phyloP scores from a whole-genome alignment of 1,140 invertebrate genomes.

The Trichonephila clavata region DNA sequence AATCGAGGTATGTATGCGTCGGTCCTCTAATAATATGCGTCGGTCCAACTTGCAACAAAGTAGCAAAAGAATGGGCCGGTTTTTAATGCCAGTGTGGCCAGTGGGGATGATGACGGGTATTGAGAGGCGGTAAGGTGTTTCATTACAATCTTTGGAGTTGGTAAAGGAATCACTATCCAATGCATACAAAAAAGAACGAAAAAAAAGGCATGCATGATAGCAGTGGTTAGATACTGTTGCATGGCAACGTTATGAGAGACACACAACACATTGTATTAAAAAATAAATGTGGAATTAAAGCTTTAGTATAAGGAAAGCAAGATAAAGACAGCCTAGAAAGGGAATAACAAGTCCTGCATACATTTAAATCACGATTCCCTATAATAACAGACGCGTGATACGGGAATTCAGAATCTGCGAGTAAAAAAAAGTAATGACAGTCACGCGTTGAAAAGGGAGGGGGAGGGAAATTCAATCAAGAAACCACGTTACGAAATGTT shows the following conservation, averaged over 20 bases:
- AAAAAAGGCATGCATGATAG: not conserved
- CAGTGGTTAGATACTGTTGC: not conserved
- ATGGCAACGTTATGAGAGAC: not conserved
- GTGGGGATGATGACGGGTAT: slow-evolving; percentile 54
- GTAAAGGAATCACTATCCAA: not conserved
- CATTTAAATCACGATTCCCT: slow-evolving; percentile 45
- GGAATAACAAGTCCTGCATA: not conserved
- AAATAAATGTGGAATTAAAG: not conserved
- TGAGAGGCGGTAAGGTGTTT: slow-evolving; percentile 29
- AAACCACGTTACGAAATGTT: not conserved
- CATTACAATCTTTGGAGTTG: slow-evolving; percentile 30
- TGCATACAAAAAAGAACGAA: not conserved
- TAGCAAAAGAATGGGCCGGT: not conserved
- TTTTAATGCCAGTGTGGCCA: slow-evolving; percentile 38
- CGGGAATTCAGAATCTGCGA: not conserved
- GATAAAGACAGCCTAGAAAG: not conserved
- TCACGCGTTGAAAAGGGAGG: not conserved
- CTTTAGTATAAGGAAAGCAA: not conserved
- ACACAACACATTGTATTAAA: not conserved
- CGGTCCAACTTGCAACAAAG: slow-evolving; percentile 46
- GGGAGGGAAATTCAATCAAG: not conserved
- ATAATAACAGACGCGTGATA: slow-evolving; percentile 27
- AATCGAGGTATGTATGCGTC: not conserved
- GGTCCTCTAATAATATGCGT: not conserved
- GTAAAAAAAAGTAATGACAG: not conserved